phyloP scores from a whole-genome alignment of 2,888 invertebrate genomes.

The Xanthorhoe designata region DNA sequence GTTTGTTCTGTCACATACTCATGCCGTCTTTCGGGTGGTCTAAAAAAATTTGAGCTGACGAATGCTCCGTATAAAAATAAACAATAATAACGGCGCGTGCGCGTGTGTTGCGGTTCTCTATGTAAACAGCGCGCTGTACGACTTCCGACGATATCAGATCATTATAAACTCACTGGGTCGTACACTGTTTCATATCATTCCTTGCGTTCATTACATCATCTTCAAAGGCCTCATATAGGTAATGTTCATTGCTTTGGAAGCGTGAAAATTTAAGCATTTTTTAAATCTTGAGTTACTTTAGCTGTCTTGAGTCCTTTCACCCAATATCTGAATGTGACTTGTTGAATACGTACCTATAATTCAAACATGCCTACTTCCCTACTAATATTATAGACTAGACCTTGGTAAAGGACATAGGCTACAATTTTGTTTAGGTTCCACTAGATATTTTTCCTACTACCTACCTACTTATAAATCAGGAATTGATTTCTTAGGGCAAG shows the following conservation, averaged over 20 bases:
- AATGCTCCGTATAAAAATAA: slow-evolving; percentile 70
- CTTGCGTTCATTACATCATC: slow-evolving; percentile 1
- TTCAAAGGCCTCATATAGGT: not conserved
- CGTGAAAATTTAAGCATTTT: not conserved
- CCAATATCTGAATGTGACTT: no score
- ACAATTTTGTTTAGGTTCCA: no score
- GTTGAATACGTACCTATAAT: no score
- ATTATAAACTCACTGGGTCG: slow-evolving; percentile 29
- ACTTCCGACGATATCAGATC: slow-evolving; percentile 69
- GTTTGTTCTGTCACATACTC: slow-evolving; percentile 29
- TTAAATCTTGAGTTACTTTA: not conserved
- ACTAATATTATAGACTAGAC: no score
- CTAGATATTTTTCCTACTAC: slow-evolving; percentile 33
- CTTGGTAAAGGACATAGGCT: no score
- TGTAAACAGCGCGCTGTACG: slow-evolving; percentile 77
- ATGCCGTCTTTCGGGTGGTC: slow-evolving; percentile 67
- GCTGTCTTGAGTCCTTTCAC: no score
- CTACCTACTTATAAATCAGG: slow-evolving; percentile 40
- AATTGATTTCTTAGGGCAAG: slow-evolving; percentile 35
- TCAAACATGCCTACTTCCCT: no score
- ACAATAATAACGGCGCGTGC: slow-evolving; percentile 72
- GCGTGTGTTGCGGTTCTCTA: slow-evolving; percentile 73
- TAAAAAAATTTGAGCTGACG: slow-evolving; percentile 57
- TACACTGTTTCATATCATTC: slow-evolving; percentile 31
- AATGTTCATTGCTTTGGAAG: not conserved